These are phyloP conservation scores for Sphaerophoria rueppellii DNA, from an alignment of 2,888 invertebrate species.

Conservation along the genomic window DNA sequence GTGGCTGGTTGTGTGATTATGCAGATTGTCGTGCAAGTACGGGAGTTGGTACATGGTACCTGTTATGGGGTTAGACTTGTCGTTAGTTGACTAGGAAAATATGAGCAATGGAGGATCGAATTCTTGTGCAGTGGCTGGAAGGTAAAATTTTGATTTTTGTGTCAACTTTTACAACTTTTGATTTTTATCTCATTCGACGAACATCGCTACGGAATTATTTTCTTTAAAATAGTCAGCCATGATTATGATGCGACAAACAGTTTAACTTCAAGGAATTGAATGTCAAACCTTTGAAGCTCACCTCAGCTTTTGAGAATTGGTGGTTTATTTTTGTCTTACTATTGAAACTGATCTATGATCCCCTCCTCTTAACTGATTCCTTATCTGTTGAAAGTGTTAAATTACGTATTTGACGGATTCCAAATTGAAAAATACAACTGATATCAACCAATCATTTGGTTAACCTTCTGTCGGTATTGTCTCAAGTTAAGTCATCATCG, in stretches of 20 bases:
- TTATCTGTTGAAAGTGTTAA: too few species aligned
- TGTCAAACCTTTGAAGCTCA: too few species aligned
- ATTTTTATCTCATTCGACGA: slow-evolving; percentile 33
- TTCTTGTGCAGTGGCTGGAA: slow-evolving; percentile 24
- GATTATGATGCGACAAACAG: too few species aligned
- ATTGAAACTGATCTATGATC: too few species aligned
- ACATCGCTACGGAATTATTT: neutral
- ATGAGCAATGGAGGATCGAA: slow-evolving; percentile 41
- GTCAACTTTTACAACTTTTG: slow-evolving; percentile 14
- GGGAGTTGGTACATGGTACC: slow-evolving; percentile 34
- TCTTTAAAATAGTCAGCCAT: neutral
- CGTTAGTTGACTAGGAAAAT: slow-evolving; percentile 31
- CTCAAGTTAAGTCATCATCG: neutral
- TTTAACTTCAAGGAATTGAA: too few species aligned
- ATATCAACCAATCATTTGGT: too few species aligned
- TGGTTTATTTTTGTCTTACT: too few species aligned
- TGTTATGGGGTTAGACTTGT: slow-evolving; percentile 45
- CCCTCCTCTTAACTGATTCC: too few species aligned
- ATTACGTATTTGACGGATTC: too few species aligned
- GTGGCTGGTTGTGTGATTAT: slow-evolving; percentile 43
- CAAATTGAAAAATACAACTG: too few species aligned
- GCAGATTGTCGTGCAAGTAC: slow-evolving; percentile 33
- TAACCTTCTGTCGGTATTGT: neutral
- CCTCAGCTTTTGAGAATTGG: too few species aligned
- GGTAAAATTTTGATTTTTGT: neutral